Evolutionary conservation across 2,888 invertebrate species (phyloP).

Genomic region (Mycalesis mineus): DNA sequence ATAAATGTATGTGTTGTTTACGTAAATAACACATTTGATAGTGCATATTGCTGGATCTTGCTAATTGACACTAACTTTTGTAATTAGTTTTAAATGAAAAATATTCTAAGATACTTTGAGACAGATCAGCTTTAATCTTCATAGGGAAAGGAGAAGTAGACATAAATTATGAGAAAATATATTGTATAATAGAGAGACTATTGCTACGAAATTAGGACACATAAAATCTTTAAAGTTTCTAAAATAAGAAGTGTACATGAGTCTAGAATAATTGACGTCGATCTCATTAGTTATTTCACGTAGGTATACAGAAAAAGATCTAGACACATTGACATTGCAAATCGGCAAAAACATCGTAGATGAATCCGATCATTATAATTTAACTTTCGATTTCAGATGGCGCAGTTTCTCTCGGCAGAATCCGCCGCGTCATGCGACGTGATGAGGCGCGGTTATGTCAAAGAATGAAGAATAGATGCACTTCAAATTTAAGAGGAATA

Average conservation of each 20-base stretch:
- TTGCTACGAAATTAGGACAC: too few relatives aligned
- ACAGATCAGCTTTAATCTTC: too few relatives aligned
- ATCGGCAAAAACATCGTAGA: conserved; percentile 9
- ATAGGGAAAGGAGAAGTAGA: too few relatives aligned
- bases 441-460: conserved; percentile 53
- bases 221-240: not conserved
- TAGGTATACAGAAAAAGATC: not conserved
- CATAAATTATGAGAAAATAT: too few relatives aligned
- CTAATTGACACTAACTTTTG: too few relatives aligned
- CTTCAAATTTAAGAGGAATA: not conserved
- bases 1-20: too few relatives aligned
- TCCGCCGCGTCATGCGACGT: conserved; percentile 55
- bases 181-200: too few relatives aligned
- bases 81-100: too few relatives aligned
- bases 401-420: conserved; percentile 41
- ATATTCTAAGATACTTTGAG: too few relatives aligned
- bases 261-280: not conserved
- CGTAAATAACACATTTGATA: too few relatives aligned
- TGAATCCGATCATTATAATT: conserved; percentile 36
- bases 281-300: not conserved
- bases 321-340: conserved; percentile 2
- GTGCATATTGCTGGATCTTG: too few relatives aligned
- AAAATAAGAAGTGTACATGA: not conserved
- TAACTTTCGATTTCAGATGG: conserved; percentile 51
- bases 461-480: conserved; percentile 2